These are phyloP conservation scores for Macquaria australasica DNA, from an alignment of 2,113 vertebrate genomes.

Conservation along the genomic window DNA sequence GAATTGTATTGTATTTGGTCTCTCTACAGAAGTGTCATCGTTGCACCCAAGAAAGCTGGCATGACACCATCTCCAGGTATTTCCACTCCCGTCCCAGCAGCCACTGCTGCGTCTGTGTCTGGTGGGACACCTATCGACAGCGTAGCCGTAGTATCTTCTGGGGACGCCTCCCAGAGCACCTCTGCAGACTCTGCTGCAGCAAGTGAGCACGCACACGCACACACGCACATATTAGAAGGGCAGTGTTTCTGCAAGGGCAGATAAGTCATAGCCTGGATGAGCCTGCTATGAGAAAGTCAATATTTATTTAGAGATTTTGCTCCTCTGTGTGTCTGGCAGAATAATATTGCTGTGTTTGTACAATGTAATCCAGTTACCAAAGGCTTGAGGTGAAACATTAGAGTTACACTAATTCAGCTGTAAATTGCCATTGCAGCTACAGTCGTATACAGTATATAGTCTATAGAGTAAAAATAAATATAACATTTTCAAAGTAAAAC, in stretches of 20 bases:
- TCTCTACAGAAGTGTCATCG: constrained; percentile 90
- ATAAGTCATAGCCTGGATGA: constrained; percentile 26
- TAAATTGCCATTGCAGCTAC: background rate
- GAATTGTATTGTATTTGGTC: background rate
- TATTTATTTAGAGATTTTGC: constrained; percentile 42
- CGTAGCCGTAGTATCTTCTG: constrained; percentile 92
- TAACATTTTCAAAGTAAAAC: background rate
- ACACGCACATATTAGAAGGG: background rate
- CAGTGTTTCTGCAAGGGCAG: constrained; percentile 19
- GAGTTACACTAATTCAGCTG: background rate
- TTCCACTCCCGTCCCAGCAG: constrained; percentile 72
- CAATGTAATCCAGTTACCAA: constrained; percentile 32
- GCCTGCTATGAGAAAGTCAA: constrained; percentile 28
- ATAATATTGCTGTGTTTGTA: constrained; percentile 32
- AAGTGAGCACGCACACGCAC: constrained; percentile 80
- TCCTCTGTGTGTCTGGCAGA: constrained; percentile 35
- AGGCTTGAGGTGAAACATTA: background rate
- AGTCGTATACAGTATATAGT: too few species aligned
- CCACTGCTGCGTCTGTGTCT: constrained; percentile 70
- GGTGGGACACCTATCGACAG: constrained; percentile 82
- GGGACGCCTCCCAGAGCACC: constrained; percentile 84
- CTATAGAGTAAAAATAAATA: background rate
- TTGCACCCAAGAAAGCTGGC: constrained; percentile 91
- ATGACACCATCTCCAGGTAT: constrained; percentile 53
- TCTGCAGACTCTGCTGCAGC: constrained; percentile 77